These are phyloP conservation scores for Antennarius maculatus DNA, from an alignment of 2,797 vertebrate genomes.

Conservation along the genomic window DNA sequence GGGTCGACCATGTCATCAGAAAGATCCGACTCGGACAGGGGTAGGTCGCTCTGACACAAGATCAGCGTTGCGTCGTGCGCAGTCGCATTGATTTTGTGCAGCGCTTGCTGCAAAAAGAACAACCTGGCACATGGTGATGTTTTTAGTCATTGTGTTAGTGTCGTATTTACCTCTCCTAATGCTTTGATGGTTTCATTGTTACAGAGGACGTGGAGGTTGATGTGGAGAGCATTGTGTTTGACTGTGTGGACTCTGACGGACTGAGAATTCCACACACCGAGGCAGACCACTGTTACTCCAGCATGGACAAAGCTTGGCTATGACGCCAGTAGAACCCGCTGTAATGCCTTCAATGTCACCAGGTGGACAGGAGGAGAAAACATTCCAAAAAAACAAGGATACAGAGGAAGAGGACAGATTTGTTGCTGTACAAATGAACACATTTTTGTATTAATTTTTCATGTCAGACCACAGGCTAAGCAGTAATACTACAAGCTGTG, in stretches of 20 bases:
- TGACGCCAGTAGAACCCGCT: slow-evolving; percentile 69
- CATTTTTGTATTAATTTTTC: slow-evolving; percentile 1
- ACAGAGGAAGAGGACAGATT: slow-evolving; percentile 13
- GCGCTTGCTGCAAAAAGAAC: too few species aligned
- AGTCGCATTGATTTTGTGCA: background rate
- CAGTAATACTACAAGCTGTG: slow-evolving; percentile 35
- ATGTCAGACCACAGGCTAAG: slow-evolving; percentile 58
- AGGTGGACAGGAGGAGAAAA: slow-evolving; percentile 21
- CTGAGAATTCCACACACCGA: slow-evolving; percentile 75
- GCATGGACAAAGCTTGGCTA: slow-evolving; percentile 78
- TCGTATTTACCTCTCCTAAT: slow-evolving; percentile 15
- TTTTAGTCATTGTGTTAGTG: too few species aligned
- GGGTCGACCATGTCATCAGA: slow-evolving; percentile 91
- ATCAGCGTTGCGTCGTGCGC: background rate
- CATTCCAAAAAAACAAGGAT: background rate
- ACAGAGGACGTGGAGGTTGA: slow-evolving; percentile 93
- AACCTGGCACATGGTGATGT: too few species aligned
- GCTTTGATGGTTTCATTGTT: slow-evolving; percentile 10
- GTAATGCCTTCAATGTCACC: slow-evolving; percentile 2
- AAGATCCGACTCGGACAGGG: slow-evolving; percentile 90
- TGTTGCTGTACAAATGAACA: slow-evolving; percentile 63
- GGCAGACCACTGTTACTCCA: slow-evolving; percentile 93
- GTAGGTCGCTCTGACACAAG: slow-evolving; percentile 61
- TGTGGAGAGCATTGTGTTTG: slow-evolving; percentile 87
- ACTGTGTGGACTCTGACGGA: slow-evolving; percentile 81